Conservation (phyloP, 2,113 vertebrate genomes). For the Menura novaehollandiae region DNA sequence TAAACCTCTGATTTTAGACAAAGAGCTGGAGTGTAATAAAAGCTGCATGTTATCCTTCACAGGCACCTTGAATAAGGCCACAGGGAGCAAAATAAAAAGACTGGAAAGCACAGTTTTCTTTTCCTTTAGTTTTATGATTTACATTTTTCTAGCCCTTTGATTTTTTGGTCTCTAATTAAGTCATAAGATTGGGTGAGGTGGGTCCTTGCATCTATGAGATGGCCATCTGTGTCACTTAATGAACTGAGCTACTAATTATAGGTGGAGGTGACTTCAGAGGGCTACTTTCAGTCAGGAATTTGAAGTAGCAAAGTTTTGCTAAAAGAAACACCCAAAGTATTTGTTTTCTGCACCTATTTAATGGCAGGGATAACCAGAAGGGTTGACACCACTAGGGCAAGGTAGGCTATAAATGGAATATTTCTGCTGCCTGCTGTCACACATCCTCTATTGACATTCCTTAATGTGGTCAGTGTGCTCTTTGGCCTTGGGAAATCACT, state of each 20-base stretch:
- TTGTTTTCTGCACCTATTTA: neutral
- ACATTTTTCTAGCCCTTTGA: slow-evolving; percentile 51
- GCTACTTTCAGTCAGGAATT: slow-evolving; percentile 33
- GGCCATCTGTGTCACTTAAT: slow-evolving; percentile 43
- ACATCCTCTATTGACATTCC: neutral
- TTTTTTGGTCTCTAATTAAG: slow-evolving; percentile 63
- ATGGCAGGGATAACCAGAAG: neutral
- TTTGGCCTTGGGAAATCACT: neutral
- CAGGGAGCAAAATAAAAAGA: neutral
- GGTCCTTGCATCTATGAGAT: neutral
- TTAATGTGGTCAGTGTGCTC: neutral
- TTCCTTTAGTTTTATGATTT: slow-evolving; percentile 54
- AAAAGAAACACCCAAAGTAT: neutral
- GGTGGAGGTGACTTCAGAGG: slow-evolving; percentile 29
- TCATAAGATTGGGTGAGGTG: slow-evolving; percentile 2
- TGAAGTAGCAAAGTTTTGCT: slow-evolving; percentile 26
- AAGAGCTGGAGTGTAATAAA: slow-evolving; percentile 36
- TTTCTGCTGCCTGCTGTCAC: neutral
- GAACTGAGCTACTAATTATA: slow-evolving; percentile 56
- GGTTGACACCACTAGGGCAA: neutral
- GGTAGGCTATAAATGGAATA: neutral
- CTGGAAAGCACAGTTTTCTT: neutral
- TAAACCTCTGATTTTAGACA: slow-evolving; percentile 38
- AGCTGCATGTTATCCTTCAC: neutral
- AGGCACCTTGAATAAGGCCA: slow-evolving; percentile 26